Base-by-base conservation (phyloP, 2,797 vertebrate species). In the Helarctos malayanus region DNA sequence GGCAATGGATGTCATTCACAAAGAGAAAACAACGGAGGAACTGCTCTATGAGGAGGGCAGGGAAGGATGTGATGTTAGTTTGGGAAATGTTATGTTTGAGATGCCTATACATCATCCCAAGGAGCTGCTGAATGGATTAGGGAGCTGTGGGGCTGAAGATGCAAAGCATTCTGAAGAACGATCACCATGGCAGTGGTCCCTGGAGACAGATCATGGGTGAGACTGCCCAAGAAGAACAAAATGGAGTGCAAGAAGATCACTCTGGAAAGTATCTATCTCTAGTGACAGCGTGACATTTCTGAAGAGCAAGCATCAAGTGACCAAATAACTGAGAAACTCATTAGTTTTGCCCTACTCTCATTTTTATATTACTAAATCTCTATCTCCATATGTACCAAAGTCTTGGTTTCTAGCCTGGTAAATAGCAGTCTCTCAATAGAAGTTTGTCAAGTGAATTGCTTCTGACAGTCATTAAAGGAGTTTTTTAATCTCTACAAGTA, bases 401-500 rank as follows among this genome's bases (percentile, higher is more conserved):
- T 73, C 56, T 79, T 90, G 38, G 16, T 69, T 59, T 79, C 41
- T 47, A 61, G 32, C 38, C 86, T 94, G 65, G n/a, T 73, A 65
- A 75, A 76, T 0, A 57, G 54, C 5, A 90, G 49, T 68, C 85
- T 96, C 83, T 97, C 63, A 89, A 35, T 0, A 71, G 6, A 93
- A 56, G n/a, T 86, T n/a, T 91, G 65, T 59, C 41, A 87, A 27
- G 15, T 38, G 56, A 94, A 41, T 1, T 89, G 35, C 23, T 92
- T 75, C 45, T 59, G 78, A 52, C 29, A 91, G 15, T 52, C 71
- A 85, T 10, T 75, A 32, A 93, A 11, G 7, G 45, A 21, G 65
- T 69, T 15, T 91, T 95, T 90, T 47, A 83, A 83, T 92, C 41
- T 71, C 71, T 49, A 47, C 21, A 78, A n/a, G 63, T 49, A 68